Evolutionary conservation across 2,888 invertebrate species (phyloP), one percentile per base, ranked within the genome.

Genomic region (Cephalotes varians): DNA sequence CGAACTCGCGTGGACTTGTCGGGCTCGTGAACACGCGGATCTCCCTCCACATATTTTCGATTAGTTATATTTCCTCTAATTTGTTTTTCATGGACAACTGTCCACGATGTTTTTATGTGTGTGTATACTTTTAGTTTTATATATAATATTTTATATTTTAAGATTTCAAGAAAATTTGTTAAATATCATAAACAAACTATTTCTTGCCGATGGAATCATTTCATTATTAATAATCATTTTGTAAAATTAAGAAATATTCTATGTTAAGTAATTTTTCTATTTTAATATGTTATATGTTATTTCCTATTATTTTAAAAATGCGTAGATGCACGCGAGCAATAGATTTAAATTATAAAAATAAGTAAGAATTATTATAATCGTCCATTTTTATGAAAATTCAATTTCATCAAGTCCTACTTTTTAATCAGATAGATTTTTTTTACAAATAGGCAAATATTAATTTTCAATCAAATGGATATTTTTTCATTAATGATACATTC

Each of bases 1-100:
- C 84, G 84, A 62, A 64, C 54, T 80, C 73, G 64, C 67, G 25
- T 21, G 51, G 71, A 62, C 40, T 65, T 40, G 47, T 44, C 67
- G 34, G 40, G 10, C 62, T 71, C 47, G 44, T 31, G n/a, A 83
- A 67, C 76, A 44, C 56, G 44, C 77, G 69, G 44, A 69, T 80
- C 65, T 49, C 9, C 44, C 28, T 69, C 10, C 44, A 28, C 65
- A 9, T 18, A n/a, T 40, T 28, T 62, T 44, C 15, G 9, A 58
- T 69, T 47, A 69, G 31, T 51, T 71, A 28, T 56, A 25, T 60
- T 51, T 77, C 47, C n/a, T 47, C 56, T 7, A 62, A 15, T 54
- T 49, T 18, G n/a, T 25, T 51, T n/a, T 28, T 25, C 5, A 49
- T 69, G 9, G 1, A 21, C 3, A n/a, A 34, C 9, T 5, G 15